These are phyloP conservation scores for Chunga burmeisteri DNA, from an alignment of 2,113 vertebrate species.

Conservation along the genomic window DNA sequence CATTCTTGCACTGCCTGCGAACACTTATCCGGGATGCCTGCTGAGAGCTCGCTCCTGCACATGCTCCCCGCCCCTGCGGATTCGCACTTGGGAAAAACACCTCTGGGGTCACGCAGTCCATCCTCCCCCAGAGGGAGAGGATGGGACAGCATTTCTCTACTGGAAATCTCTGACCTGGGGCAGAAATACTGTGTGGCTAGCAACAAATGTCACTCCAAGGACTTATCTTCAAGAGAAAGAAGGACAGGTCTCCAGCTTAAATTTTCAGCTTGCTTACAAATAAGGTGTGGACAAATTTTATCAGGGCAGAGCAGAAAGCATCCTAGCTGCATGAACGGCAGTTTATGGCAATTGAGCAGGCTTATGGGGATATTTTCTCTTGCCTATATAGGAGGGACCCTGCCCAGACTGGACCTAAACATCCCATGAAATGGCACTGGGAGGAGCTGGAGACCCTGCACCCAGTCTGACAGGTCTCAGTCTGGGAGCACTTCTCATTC, in stretches of 20 bases:
- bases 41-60: background rate
- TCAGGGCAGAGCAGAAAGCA: slow-evolving; percentile 21
- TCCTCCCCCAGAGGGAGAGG: background rate
- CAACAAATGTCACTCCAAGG: background rate
- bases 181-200: background rate
- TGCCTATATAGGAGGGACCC: accelerated
- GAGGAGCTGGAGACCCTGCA: background rate
- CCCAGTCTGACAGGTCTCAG: background rate
- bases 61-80: accelerated
- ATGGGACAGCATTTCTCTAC: background rate
- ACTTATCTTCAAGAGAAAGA: background rate
- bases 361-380: background rate
- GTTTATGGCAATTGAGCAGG: accelerated
- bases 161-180: background rate
- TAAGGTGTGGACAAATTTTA: background rate
- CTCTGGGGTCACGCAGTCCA: background rate
- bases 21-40: background rate
- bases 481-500: background rate
- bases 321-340: background rate
- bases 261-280: background rate
- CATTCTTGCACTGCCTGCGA: background rate
- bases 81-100: background rate
- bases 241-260: background rate
- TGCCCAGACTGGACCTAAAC: background rate
- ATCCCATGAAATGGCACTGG: background rate